phyloP scores from a whole-genome alignment of 2,113 vertebrate species.

The Seriola rivoliana region DNA sequence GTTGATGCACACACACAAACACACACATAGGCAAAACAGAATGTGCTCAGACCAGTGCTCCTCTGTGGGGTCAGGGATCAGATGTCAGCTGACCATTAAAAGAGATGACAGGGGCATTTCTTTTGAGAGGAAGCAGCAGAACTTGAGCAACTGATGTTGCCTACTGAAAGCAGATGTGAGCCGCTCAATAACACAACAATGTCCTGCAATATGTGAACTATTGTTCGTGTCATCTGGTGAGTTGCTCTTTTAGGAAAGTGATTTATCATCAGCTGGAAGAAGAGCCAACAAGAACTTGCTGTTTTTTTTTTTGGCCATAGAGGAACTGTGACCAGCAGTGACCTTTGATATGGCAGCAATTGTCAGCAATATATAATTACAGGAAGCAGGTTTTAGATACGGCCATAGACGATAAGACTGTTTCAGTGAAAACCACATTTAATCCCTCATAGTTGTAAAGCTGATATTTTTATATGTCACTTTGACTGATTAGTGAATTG shows the following conservation, averaged over 20 bases:
- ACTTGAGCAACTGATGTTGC: slow-evolving; percentile 39
- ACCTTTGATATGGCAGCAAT: neutral
- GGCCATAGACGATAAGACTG: neutral
- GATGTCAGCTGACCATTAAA: slow-evolving; percentile 64
- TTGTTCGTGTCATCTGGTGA: neutral
- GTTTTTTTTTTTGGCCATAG: slow-evolving; percentile 21
- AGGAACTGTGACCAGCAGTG: slow-evolving; percentile 9
- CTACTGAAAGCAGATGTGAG: slow-evolving; percentile 52
- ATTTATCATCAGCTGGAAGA: neutral
- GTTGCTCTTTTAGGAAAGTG: neutral
- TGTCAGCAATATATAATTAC: neutral
- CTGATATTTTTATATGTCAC: neutral
- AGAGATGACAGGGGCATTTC: slow-evolving; percentile 45
- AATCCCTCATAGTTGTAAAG: neutral
- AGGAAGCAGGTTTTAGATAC: neutral
- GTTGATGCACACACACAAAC: neutral
- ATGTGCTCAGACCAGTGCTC: neutral
- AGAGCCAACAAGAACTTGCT: neutral
- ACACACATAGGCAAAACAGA: neutral
- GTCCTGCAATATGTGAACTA: neutral
- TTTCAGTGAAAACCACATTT: neutral
- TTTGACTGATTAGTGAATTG: neutral
- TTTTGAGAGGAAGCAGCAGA: slow-evolving; percentile 57
- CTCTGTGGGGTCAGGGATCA: slow-evolving; percentile 53
- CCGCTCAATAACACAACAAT: neutral